Evolutionary conservation across 2,888 invertebrate species (phyloP), one percentile per base, ranked within the genome.

Genomic region (Erebia epiphron): DNA sequence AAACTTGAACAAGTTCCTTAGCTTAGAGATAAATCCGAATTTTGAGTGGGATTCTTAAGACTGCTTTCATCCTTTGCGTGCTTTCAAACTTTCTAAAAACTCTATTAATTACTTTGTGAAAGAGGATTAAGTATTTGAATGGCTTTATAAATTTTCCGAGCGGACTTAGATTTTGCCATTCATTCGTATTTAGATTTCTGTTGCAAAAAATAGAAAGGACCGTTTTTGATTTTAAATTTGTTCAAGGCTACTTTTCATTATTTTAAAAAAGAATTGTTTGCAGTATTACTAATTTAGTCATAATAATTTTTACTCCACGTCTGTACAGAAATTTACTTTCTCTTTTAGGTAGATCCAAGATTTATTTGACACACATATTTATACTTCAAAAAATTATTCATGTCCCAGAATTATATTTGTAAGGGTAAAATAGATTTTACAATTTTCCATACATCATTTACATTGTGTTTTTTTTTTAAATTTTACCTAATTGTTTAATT

Each of bases 1-100:
- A 86, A 86, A 87, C 88, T 90, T 86, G 82, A 85, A 81, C 78
- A 80, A 85, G 83, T 85, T 83, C 75, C 68, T 60, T 56, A 68
- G 54, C 18, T 35, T 66, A 67, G 57, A 61, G 68, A 68, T 67
- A 70, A 72, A 67, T 67, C 67, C 46, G 46, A 67, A 63, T 69
- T 69, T 46, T 63, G 60, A 73, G 73, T 72, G 66, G 74, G 69
- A 75, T 67, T 64, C 62, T 70, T 43, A 63, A 67, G 52, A 58
- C 26, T 63, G 68, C 49, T 71, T 67, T 67, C 71, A 75, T 73
- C 67, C 64, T 64, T 64, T 16, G 64, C 64, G 26, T 64, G 64
- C 52, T 54, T 64, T 35, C 64, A 67, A 75, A 75, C 54, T 60
- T 75, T 67, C 73, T 68, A 70, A 71, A 70, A 67, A 74, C 65